These are phyloP conservation scores for Diabrotica virgifera DNA, from an alignment of 1,140 invertebrate species.

Conservation along the genomic window DNA sequence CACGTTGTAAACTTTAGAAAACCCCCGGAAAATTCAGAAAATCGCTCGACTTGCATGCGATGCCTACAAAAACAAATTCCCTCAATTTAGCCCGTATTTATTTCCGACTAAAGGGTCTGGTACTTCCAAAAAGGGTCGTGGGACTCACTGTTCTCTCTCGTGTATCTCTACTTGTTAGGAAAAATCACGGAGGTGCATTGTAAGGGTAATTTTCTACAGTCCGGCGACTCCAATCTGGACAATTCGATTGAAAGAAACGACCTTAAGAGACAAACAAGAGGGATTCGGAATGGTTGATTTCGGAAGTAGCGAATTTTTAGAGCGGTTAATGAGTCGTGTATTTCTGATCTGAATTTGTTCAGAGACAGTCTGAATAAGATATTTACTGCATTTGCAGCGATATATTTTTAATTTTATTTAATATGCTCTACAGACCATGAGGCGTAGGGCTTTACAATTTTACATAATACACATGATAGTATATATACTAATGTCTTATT, in stretches of 20 bases:
- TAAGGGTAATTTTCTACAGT: neutral
- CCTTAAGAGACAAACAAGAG: neutral
- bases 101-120: constrained; percentile 16
- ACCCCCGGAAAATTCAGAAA: neutral
- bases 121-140: constrained; percentile 9
- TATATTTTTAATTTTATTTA: no score
- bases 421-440: no score
- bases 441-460: no score
- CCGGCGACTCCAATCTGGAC: neutral
- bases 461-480: no score
- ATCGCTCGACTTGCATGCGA: neutral
- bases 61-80: constrained; percentile 13
- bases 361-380: no score
- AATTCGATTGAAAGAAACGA: constrained; percentile 1
- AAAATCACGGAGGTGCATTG: constrained; percentile 1
- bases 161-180: constrained; percentile 27
- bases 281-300: neutral
- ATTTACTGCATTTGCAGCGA: no score
- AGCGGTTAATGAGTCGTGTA: no score
- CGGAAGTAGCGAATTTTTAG: neutral
- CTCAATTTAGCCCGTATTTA: constrained; percentile 22
- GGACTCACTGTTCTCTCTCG: constrained; percentile 19
- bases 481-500: no score
- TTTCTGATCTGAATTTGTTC: no score
- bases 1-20: neutral